Conservation (phyloP, 2,797 vertebrate genomes). For the Sebastes trivittatus region DNA sequence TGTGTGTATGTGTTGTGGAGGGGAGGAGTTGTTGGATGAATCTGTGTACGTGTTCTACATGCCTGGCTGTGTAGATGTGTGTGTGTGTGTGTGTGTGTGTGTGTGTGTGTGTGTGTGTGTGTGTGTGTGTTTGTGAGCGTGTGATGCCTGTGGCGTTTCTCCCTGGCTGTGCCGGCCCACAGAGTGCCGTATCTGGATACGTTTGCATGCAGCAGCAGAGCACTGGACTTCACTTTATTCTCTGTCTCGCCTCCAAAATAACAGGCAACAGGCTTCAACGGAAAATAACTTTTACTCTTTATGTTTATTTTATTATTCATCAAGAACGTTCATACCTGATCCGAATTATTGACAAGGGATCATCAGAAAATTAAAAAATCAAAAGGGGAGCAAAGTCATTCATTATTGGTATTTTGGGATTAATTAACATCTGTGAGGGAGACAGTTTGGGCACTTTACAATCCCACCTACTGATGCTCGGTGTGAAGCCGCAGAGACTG, state of each 20-base stretch:
- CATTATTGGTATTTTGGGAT: slow-evolving; percentile 56
- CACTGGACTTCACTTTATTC: slow-evolving; percentile 12
- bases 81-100: too few species aligned
- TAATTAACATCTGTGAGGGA: slow-evolving; percentile 50
- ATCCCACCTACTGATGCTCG: slow-evolving; percentile 16
- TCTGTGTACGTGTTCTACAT: neutral
- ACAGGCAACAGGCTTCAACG: neutral
- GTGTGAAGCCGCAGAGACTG: slow-evolving; percentile 15
- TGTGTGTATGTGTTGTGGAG: neutral
- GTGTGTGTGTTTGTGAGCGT: neutral
- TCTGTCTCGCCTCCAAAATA: slow-evolving; percentile 19
- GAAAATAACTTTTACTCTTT: slow-evolving; percentile 26
- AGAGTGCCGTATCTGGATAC: neutral
- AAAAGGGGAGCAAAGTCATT: slow-evolving; percentile 35
- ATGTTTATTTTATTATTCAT: slow-evolving; percentile 48
- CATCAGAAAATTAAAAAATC: slow-evolving; percentile 33
- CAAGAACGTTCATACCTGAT: slow-evolving; percentile 29
- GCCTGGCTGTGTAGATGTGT: neutral
- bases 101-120: neutral
- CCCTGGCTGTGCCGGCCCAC: slow-evolving; percentile 13
- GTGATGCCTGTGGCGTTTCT: slow-evolving; percentile 36
- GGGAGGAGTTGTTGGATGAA: neutral
- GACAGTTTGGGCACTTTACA: slow-evolving; percentile 13
- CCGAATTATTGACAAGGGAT: slow-evolving; percentile 26
- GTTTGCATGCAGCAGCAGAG: slow-evolving; percentile 24